Evolutionary conservation across 1,140 invertebrate genomes (phyloP).

Genomic region (Latrodectus geometricus): DNA sequence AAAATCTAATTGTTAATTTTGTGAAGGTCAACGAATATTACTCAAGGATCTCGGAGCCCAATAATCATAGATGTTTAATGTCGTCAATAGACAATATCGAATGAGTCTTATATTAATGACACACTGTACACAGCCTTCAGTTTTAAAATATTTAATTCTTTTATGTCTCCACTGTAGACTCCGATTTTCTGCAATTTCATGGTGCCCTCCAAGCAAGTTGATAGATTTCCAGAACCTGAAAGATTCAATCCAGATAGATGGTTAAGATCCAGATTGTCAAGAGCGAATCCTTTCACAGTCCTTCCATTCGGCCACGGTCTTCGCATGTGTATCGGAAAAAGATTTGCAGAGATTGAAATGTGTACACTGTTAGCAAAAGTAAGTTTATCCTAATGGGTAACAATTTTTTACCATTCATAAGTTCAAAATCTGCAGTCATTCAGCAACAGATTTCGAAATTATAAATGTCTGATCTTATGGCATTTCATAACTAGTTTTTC

Average conservation of each 20-base stretch:
- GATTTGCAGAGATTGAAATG: conserved; percentile 79
- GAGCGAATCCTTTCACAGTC: conserved; percentile 75
- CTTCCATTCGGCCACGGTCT: conserved; percentile 88
- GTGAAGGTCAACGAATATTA: no score
- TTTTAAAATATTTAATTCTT: conserved; percentile 55
- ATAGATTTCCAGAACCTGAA: conserved; percentile 81
- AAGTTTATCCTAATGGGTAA: no score
- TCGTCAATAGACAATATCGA: no score
- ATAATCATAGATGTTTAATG: no score
- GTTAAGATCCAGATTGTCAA: conserved; percentile 72
- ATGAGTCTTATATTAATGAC: no score
- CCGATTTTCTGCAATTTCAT: conserved; percentile 87
- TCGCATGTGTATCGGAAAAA: conserved; percentile 73
- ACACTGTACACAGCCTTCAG: no score
- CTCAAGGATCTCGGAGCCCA: no score
- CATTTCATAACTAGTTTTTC: no score
- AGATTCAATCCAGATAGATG: conserved; percentile 85
- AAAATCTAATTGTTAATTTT: no score
- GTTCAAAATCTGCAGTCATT: neutral
- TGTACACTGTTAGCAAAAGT: conserved; percentile 82
- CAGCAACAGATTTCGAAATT: no score
- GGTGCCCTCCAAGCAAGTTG: conserved; percentile 81
- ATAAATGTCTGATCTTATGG: no score
- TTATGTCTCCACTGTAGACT: conserved; percentile 75
- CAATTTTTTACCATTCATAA: neutral